A percentile compares a stretch with the other conserved stretches of the same genome.
These are phyloP conservation scores for Pseudoatta argentina DNA, from an alignment of 1,140 invertebrate species.

Conservation along the genomic window DNA sequence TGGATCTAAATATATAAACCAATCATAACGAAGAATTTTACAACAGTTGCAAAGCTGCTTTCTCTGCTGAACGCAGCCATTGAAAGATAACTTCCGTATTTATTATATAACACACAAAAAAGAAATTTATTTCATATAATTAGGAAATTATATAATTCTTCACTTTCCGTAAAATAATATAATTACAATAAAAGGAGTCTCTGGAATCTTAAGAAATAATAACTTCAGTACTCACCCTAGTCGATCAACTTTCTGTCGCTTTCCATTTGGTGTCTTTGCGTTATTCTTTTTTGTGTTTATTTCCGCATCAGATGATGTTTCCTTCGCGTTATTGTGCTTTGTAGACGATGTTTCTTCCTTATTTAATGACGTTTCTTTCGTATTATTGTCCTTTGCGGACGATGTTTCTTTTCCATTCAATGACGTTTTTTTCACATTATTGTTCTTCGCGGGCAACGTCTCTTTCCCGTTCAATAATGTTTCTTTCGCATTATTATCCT, in stretches of 20 bases:
- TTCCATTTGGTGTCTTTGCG: neutral
- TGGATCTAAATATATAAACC: too few relatives aligned
- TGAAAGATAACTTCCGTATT: neutral
- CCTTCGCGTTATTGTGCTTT: neutral
- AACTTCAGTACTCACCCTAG: neutral
- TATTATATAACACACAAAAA: neutral
- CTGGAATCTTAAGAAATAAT: neutral
- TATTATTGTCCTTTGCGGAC: neutral
- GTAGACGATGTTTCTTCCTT: neutral
- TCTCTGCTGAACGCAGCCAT: too few relatives aligned
- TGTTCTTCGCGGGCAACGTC: too few relatives aligned
- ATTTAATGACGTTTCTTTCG: neutral
- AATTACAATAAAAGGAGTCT: neutral
- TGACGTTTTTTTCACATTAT: neutral
- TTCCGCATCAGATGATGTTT: neutral
- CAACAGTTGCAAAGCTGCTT: too few relatives aligned
- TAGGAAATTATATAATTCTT: neutral
- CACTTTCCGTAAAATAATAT: neutral
- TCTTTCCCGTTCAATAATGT: neutral
- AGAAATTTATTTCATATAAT: neutral
- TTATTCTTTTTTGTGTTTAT: neutral
- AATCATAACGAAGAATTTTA: too few relatives aligned
- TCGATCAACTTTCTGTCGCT: neutral
- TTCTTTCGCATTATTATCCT: neutral
- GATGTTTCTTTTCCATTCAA: neutral